Evolutionary conservation across 2,113 vertebrate genomes (phyloP).

Genomic region (Sinosuthora webbiana): DNA sequence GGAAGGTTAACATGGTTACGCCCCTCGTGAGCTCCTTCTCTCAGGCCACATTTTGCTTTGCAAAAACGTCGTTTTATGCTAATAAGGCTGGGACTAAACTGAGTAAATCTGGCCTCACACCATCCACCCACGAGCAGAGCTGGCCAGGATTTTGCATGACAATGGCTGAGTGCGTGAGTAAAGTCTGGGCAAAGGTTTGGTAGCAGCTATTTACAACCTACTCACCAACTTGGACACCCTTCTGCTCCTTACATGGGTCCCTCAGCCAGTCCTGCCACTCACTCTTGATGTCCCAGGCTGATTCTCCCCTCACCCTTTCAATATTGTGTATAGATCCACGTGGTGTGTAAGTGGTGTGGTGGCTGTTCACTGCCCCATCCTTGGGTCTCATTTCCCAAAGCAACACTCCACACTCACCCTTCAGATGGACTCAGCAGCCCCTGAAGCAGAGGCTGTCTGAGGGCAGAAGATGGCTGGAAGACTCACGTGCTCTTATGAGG

Average conservation of each 20-base stretch:
- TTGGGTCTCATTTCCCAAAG: neutral
- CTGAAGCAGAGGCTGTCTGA: neutral
- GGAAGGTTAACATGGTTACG: neutral
- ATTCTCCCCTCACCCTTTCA: neutral
- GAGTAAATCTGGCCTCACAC: neutral
- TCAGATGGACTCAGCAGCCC: neutral
- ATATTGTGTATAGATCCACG: accelerated
- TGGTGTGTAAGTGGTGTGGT: accelerated
- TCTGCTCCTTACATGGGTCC: neutral
- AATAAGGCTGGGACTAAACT: neutral
- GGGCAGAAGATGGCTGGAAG: neutral
- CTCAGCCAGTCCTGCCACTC: neutral
- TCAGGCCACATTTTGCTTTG: neutral
- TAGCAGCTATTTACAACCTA: neutral
- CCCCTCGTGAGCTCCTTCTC: neutral
- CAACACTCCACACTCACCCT: neutral
- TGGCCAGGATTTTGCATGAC: neutral
- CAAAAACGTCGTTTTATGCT: neutral
- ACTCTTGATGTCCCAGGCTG: neutral
- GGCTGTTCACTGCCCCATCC: neutral
- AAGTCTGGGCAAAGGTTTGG: slow-evolving; percentile 11
- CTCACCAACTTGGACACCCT: neutral
- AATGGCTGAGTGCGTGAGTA: neutral
- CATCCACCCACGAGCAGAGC: neutral
- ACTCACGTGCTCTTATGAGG: neutral